Percentiles rank a stretch among this genome's conserved stretches.
Conservation (phyloP, 2,888 invertebrate genomes). For the Horisme vitalbata region DNA sequence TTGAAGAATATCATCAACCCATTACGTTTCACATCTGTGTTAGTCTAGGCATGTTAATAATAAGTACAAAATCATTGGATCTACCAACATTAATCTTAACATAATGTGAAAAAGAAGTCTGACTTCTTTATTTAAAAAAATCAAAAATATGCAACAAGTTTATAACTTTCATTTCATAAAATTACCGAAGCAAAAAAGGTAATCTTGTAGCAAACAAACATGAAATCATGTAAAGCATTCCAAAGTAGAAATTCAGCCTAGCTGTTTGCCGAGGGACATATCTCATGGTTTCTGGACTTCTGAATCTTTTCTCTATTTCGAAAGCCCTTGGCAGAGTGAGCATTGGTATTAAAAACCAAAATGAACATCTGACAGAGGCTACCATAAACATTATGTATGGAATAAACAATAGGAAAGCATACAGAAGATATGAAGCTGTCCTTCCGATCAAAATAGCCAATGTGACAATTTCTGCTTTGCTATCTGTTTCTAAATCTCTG, state of each 20-base stretch:
- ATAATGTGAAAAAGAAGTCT: not conserved
- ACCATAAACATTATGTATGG: slow-evolving; percentile 96
- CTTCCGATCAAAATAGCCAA: slow-evolving; percentile 96
- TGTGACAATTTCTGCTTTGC: slow-evolving; percentile 95
- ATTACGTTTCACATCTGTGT: not conserved
- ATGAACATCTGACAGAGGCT: slow-evolving; percentile 90
- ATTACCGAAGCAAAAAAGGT: slow-evolving; percentile 79
- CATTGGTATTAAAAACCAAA: slow-evolving; percentile 94
- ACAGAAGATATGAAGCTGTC: slow-evolving; percentile 94
- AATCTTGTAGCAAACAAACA: slow-evolving; percentile 87
- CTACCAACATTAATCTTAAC: not conserved
- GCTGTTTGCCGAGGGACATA: slow-evolving; percentile 94
- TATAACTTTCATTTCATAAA: too few relatives aligned
- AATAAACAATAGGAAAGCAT: slow-evolving; percentile 93
- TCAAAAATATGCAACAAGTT: not conserved
- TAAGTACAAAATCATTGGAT: slow-evolving; percentile 1
- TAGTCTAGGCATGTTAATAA: not conserved
- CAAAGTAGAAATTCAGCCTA: slow-evolving; percentile 94
- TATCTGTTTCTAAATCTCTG: slow-evolving; percentile 93
- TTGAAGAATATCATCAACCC: slow-evolving; percentile 9
- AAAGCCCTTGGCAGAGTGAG: slow-evolving; percentile 95
- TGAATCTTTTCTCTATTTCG: slow-evolving; percentile 93
- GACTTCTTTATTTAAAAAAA: not conserved
- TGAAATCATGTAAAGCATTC: slow-evolving; percentile 93
- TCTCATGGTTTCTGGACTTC: slow-evolving; percentile 89